Evolutionary conservation across 2,113 vertebrate genomes (phyloP), one percentile per base, ranked within the genome.

Genomic region (Tragelaphus scriptus): DNA sequence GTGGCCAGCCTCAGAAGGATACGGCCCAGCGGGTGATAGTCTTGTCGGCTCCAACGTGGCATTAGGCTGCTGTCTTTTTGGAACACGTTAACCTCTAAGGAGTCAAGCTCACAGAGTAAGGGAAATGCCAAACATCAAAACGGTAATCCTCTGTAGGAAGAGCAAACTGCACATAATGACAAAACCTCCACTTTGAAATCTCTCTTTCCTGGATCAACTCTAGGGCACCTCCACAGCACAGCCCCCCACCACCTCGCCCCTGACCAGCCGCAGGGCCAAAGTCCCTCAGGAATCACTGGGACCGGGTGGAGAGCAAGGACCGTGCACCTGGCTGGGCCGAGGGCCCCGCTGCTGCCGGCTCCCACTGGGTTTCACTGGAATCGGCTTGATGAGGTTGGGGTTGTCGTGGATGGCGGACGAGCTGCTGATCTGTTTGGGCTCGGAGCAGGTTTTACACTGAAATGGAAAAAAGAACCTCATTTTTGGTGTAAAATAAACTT

Each of bases 321-420:
- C 0, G 1, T 40, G 65, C 98, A 99, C 99, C 99, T 99, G 99
- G 98, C 91, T 82, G 80, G 98, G 98, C 51, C 95, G 97, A 85
- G 98, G 95, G 92, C 79, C 0, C 6, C n/a, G 77, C 44, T 98
- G 99, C 0, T 98, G 98, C 80, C 98, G 98, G 13, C 87, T 98
- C 65, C 99, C 99, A 36, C 96, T 99, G 0, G 99, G 99, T 97
- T 99, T 99, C 94, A 99, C 99, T 21, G 99, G 99, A 86, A 99
- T 99, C 7, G 99, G 99, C 97, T 99, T 99, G 98, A 99, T 99
- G 55, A 99, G 98, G 98, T 99, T 99, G 85, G 99, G 99, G 98
- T 99, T 99, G 98, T 98, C 99, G 75, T 98, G 99, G 86, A 99
- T 99, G 88, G 99, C 99, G 79, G 99, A 99, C 32, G 99, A 99